A percentile compares a stretch with the other conserved stretches of the same genome.
These are phyloP conservation scores for Zaprionus camerounensis DNA, from an alignment of 1,140 invertebrate genomes.

Conservation along the genomic window DNA sequence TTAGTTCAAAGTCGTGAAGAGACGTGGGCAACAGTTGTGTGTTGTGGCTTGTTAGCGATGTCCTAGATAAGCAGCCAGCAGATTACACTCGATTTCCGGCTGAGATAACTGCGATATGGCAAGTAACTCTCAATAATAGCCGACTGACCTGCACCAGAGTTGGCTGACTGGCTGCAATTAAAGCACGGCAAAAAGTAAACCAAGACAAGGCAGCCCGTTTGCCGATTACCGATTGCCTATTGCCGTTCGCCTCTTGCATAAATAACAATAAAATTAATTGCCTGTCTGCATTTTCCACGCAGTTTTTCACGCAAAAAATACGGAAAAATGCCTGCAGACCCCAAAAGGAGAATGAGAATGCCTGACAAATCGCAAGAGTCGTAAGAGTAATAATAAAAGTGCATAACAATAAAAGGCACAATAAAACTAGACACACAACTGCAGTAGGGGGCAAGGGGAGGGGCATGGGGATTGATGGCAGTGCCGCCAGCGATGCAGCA, in stretches of 20 bases:
- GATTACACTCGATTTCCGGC: constrained; percentile 22
- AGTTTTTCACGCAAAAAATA: constrained; percentile 52
- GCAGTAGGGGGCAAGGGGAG: constrained; percentile 5
- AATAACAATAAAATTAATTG: constrained; percentile 76
- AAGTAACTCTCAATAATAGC: background rate
- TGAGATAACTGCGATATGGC: background rate
- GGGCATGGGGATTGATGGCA: constrained; percentile 60
- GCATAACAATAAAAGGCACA: constrained; percentile 62
- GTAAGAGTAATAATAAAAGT: constrained; percentile 58
- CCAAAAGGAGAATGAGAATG: constrained; percentile 22
- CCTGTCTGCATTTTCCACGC: constrained; percentile 68
- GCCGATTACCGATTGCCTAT: constrained; percentile 69
- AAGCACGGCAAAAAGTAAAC: constrained; percentile 58
- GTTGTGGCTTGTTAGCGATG: constrained; percentile 14
- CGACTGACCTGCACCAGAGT: constrained; percentile 10
- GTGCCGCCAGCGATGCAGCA: constrained; percentile 26
- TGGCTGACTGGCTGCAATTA: constrained; percentile 3
- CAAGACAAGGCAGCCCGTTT: constrained; percentile 56
- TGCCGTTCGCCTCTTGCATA: constrained; percentile 74
- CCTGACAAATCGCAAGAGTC: constrained; percentile 54
- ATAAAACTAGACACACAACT: constrained; percentile 36
- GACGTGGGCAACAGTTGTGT: constrained; percentile 21
- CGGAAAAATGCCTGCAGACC: constrained; percentile 32
- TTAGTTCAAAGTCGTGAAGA: constrained; percentile 52
- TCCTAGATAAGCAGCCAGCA: constrained; percentile 31